These are phyloP conservation scores for Rhaphigaster nebulosa DNA, from an alignment of 2,888 invertebrate species.

Conservation along the genomic window DNA sequence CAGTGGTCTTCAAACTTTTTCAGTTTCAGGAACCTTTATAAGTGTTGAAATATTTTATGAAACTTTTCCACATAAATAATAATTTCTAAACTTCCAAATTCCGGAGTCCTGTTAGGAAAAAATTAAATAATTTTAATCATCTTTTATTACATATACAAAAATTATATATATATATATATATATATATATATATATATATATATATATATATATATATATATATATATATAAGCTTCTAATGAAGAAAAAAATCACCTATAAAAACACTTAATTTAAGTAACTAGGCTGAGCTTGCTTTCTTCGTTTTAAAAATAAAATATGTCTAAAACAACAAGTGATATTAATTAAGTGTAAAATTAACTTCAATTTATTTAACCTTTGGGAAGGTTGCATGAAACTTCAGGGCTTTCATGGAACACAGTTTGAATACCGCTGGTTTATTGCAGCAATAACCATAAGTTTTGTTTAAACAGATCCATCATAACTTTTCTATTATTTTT, in stretches of 20 bases:
- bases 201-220: no score
- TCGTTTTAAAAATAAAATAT: neutral
- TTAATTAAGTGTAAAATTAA: neutral
- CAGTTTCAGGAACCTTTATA: neutral
- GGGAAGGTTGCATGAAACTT: neutral
- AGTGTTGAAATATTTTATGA: neutral
- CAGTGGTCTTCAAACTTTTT: neutral
- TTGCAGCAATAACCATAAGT: neutral
- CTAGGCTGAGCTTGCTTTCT: neutral
- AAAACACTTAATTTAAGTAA: neutral
- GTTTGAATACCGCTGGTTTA: neutral
- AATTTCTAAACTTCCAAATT: neutral
- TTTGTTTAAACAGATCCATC: neutral
- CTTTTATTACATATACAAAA: neutral
- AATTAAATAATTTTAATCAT: neutral
- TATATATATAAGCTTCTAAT: neutral
- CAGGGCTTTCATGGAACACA: neutral
- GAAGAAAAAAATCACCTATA: neutral
- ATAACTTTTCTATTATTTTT: neutral
- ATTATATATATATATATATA: no score
- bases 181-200: no score
- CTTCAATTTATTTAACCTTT: neutral
- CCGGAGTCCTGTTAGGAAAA: neutral
- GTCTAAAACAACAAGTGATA: neutral
- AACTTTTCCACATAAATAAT: neutral